phyloP scores from a whole-genome alignment of 2,888 invertebrate species.

The Lypha dubia region DNA sequence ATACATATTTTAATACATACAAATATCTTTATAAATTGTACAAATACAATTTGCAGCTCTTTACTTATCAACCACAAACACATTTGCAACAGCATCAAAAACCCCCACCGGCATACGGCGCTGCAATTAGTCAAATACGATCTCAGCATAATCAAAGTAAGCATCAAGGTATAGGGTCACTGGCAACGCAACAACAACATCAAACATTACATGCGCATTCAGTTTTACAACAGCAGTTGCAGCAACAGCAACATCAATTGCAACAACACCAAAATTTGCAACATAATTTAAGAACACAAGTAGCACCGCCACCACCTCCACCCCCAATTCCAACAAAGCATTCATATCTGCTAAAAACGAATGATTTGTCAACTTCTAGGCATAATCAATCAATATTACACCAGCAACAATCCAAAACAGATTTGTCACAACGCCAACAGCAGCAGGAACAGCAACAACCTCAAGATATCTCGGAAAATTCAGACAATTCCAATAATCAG shows the following conservation, averaged over 20 bases:
- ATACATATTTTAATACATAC: too few relatives aligned
- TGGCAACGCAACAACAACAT: slow-evolving; percentile 57
- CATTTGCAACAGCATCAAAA: slow-evolving; percentile 79
- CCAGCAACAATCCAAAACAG: slow-evolving; percentile 41
- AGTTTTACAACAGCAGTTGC: slow-evolving; percentile 56
- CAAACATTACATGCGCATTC: slow-evolving; percentile 37
- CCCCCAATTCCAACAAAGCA: slow-evolving; percentile 44
- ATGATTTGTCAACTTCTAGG: slow-evolving; percentile 31
- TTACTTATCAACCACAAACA: slow-evolving; percentile 77
- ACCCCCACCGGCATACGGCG: slow-evolving; percentile 83
- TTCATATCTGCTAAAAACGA: slow-evolving; percentile 42
- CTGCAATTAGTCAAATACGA: slow-evolving; percentile 83
- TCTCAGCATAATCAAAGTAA: slow-evolving; percentile 83
- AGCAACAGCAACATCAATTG: slow-evolving; percentile 45
- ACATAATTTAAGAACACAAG: slow-evolving; percentile 51
- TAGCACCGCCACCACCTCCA: slow-evolving; percentile 48
- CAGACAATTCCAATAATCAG: slow-evolving; percentile 30
- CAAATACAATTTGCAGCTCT: slow-evolving; percentile 75
- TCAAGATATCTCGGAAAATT: slow-evolving; percentile 34
- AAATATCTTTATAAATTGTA: not conserved
- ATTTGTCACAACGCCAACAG: slow-evolving; percentile 53
- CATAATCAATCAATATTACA: slow-evolving; percentile 30
- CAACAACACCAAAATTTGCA: slow-evolving; percentile 53
- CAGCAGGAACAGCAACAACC: slow-evolving; percentile 68
- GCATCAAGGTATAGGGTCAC: slow-evolving; percentile 62